phyloP scores from a whole-genome alignment of 2,888 invertebrate genomes.

The Dermolepida albohirtum region DNA sequence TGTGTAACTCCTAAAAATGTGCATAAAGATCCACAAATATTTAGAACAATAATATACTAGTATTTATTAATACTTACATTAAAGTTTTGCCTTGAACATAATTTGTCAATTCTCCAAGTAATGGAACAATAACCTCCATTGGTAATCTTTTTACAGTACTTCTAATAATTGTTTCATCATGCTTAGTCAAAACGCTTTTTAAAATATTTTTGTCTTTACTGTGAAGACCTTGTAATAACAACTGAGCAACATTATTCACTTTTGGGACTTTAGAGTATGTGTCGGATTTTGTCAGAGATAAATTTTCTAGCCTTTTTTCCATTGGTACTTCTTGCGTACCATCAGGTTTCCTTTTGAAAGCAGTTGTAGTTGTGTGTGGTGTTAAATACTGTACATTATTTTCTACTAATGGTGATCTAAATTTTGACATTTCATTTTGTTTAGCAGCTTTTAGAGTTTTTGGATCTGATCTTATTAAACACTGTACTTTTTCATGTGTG shows the following conservation, averaged over 20 bases:
- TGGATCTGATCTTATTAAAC: slow-evolving; percentile 65
- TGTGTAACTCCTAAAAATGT: slow-evolving; percentile 66
- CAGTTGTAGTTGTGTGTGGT: slow-evolving; percentile 58
- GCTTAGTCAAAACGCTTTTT: slow-evolving; percentile 76
- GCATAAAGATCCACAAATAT: background rate
- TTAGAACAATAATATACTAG: background rate
- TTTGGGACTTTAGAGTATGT: slow-evolving; percentile 68
- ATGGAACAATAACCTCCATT: slow-evolving; percentile 76
- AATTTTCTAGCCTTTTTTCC: slow-evolving; percentile 84
- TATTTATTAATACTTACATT: slow-evolving; percentile 68
- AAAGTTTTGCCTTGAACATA: slow-evolving; percentile 77
- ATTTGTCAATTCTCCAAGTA: slow-evolving; percentile 79
- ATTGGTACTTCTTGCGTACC: slow-evolving; percentile 76
- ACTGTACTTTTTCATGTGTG: slow-evolving; percentile 64
- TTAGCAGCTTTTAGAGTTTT: slow-evolving; percentile 45
- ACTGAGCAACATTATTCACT: slow-evolving; percentile 80
- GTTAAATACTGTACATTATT: slow-evolving; percentile 67
- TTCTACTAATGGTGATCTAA: slow-evolving; percentile 63
- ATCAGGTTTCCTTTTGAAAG: slow-evolving; percentile 60
- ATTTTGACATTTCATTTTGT: slow-evolving; percentile 61
- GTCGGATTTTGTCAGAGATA: slow-evolving; percentile 74
- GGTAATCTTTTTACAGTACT: slow-evolving; percentile 83
- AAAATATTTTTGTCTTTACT: slow-evolving; percentile 84
- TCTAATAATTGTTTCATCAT: slow-evolving; percentile 75
- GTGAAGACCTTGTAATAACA: slow-evolving; percentile 86